Conservation (phyloP, 1,140 invertebrate species). For the Hormaphis cornu region DNA sequence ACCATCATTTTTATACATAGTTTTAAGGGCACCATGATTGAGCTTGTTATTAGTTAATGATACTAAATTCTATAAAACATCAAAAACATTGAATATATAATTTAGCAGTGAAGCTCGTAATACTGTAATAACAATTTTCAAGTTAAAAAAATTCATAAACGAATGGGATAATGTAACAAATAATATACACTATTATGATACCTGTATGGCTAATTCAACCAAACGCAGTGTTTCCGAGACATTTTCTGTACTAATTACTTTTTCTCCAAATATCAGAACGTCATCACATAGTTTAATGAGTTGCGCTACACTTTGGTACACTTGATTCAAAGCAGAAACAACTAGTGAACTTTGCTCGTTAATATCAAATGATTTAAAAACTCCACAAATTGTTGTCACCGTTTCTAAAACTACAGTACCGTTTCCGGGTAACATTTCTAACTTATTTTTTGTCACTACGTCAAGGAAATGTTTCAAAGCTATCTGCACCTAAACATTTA, state of each 20-base stretch:
- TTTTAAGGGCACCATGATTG: constrained; percentile 13
- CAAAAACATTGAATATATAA: constrained; percentile 9
- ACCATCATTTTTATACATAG: not conserved
- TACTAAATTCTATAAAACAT: constrained; percentile 49
- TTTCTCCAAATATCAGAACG: constrained; percentile 55
- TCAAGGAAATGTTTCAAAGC: constrained; percentile 78
- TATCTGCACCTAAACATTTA: constrained; percentile 53
- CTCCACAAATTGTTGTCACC: constrained; percentile 75
- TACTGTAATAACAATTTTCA: too few species aligned
- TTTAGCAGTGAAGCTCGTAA: too few species aligned
- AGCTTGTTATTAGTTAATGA: constrained; percentile 57
- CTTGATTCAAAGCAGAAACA: constrained; percentile 69
- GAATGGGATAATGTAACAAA: not conserved
- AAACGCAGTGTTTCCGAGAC: constrained; percentile 67
- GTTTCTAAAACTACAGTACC: constrained; percentile 85
- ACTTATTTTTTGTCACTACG: constrained; percentile 80
- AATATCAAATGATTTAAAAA: constrained; percentile 55
- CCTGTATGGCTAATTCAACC: constrained; percentile 69
- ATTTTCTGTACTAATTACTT: constrained; percentile 58
- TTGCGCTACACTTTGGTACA: constrained; percentile 75
- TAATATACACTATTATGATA: constrained; percentile 39
- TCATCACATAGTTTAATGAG: constrained; percentile 84
- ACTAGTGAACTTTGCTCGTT: constrained; percentile 61
- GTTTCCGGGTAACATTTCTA: constrained; percentile 85
- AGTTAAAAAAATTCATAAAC: not conserved